Percentiles rank a stretch among this genome's conserved stretches.
Conservation (phyloP, 2,113 vertebrate genomes). For the Porphyrio hochstetteri region DNA sequence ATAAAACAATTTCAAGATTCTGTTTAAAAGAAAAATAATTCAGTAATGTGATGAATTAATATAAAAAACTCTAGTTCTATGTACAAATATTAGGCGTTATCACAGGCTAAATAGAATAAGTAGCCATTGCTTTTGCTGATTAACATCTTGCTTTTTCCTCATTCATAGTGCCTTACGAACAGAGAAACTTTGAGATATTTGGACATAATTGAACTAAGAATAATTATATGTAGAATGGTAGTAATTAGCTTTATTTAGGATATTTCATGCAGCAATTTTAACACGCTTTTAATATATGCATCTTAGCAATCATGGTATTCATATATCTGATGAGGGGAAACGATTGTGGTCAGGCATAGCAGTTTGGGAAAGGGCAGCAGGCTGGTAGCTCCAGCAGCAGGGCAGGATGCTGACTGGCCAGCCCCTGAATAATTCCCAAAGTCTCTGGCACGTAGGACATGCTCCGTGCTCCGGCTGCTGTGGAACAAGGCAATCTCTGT, state of each 20-base stretch:
- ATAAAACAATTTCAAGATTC: not conserved
- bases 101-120: not conserved
- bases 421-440: not conserved
- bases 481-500: not conserved
- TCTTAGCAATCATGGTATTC: not conserved
- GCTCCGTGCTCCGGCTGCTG: accelerated
- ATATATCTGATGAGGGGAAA: not conserved
- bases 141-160: not conserved
- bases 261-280: not conserved
- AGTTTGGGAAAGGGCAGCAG: not conserved
- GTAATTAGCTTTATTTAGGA: not conserved
- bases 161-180: not conserved
- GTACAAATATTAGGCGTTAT: not conserved
- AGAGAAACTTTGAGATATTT: not conserved
- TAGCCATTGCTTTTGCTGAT: not conserved
- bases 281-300: not conserved
- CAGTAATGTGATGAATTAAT: not conserved
- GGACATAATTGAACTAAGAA: not conserved
- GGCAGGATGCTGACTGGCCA: not conserved
- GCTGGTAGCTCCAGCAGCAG: not conserved
- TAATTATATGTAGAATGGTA: not conserved
- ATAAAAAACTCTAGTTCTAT: not conserved
- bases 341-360: not conserved
- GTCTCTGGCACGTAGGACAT: not conserved
- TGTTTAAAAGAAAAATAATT: not conserved